Evolutionary conservation across 2,888 invertebrate species (phyloP), one percentile per base, ranked within the genome.

Genomic region (Hirudinaria manillensis): DNA sequence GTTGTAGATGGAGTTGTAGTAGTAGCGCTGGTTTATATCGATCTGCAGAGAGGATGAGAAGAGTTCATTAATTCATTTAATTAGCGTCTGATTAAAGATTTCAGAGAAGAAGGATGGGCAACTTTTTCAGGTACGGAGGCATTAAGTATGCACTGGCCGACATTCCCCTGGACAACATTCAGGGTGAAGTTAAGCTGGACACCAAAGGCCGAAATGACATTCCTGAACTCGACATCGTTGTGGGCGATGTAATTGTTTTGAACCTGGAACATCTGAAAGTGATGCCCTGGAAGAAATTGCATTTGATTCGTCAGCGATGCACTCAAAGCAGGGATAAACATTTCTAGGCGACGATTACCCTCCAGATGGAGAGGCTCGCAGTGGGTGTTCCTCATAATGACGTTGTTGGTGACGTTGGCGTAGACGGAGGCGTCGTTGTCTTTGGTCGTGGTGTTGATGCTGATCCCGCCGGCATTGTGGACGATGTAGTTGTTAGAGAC

Each of bases 181-280:
- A 80, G 81, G 16, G 84, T 82, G 76, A 83, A 83, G 77, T 84
- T 84, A 10, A 83, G 80, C 4, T 81, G 81, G 4, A 85, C 81
- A 70, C 83, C 82, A 74, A 83, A 81, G n/a, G 85, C 79, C 75
- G 83, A 89, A 74, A 97, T 91, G 76, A 89, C 87, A 84, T 98
- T 96, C 74, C 93, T 90, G 0, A 91, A 94, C n/a, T 83, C 83
- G n/a, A 84, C 89, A 0, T 91, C 91, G 76, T 97, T 97, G 78
- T 93, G 90, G 0, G 93, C 92, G 84, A 98, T 92, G 83, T 95
- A 94, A 86, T 98, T 99, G 76, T 93, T 89, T 83, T 91, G 92
- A 76, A 98, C 89, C 0, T 91, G 91, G 0, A 97, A 91, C 86
- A 93, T 92, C 87, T 96, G 94, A 83, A 93, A 95, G 0, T 94